phyloP scores from a whole-genome alignment of 1,140 invertebrate genomes.

The Cherax destructor region DNA sequence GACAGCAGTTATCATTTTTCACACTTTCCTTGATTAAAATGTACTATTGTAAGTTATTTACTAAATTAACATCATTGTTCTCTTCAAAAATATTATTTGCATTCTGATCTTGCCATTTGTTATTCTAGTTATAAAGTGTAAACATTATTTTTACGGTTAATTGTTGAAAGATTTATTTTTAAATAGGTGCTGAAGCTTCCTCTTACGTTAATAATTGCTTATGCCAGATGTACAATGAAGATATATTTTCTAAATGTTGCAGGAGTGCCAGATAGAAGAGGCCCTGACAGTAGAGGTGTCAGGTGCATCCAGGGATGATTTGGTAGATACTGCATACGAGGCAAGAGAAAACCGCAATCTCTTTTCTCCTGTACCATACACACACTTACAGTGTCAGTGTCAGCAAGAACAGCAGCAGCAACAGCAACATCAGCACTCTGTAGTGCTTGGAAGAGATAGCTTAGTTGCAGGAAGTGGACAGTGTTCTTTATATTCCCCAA shows the following conservation, averaged over 20 bases:
- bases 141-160: too few relatives aligned
- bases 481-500: neutral
- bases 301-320: slow-evolving; percentile 11
- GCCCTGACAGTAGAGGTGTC: slow-evolving; percentile 43
- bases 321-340: slow-evolving; percentile 54
- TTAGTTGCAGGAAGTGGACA: neutral
- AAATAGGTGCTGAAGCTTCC: too few relatives aligned
- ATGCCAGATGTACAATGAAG: too few relatives aligned
- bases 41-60: too few relatives aligned
- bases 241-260: neutral
- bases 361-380: neutral
- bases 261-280: slow-evolving; percentile 60
- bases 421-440: slow-evolving; percentile 27
- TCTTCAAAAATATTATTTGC: too few relatives aligned
- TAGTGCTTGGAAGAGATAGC: slow-evolving; percentile 37
- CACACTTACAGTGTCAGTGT: neutral
- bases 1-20: too few relatives aligned
- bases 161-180: too few relatives aligned
- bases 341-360: slow-evolving; percentile 45
- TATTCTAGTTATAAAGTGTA: too few relatives aligned
- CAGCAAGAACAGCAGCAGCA: slow-evolving; percentile 23
- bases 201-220: too few relatives aligned
- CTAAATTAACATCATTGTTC: too few relatives aligned
- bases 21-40: too few relatives aligned
- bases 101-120: too few relatives aligned